Percentiles rank a stretch among this genome's conserved stretches.
Conservation (phyloP, 2,888 invertebrate genomes). For the Tridacna crocea region DNA sequence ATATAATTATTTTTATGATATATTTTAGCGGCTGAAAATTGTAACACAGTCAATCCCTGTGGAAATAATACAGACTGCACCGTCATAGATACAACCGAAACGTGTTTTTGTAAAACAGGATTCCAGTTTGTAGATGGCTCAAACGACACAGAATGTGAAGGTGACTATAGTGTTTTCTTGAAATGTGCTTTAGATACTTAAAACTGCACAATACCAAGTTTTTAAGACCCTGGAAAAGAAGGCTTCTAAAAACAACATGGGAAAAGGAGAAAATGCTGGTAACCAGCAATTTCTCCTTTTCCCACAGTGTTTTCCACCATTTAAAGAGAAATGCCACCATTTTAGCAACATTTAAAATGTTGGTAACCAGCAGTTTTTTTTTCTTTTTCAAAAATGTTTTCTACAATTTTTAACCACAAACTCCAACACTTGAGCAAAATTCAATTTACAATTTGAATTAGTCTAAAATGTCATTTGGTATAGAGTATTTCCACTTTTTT, state of each 20-base stretch:
- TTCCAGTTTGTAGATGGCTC: constrained; percentile 45
- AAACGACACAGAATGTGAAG: constrained; percentile 34
- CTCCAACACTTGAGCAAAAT: neutral
- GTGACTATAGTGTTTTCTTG: constrained; percentile 11
- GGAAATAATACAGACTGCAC: constrained; percentile 52
- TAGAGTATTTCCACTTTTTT: no score
- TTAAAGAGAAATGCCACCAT: no score
- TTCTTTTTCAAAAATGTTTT: neutral
- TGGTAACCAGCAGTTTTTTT: neutral
- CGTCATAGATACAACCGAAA: constrained; percentile 24
- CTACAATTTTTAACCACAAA: neutral
- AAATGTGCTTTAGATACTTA: neutral
- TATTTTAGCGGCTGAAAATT: constrained; percentile 37
- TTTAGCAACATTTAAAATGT: neutral
- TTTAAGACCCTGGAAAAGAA: neutral
- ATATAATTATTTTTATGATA: no score
- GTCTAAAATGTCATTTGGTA: no score
- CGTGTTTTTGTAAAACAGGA: constrained; percentile 56
- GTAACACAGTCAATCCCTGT: constrained; percentile 30
- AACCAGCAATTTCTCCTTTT: neutral
- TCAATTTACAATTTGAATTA: no score
- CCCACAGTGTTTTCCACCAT: no score
- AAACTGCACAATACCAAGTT: neutral
- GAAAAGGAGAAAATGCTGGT: neutral
- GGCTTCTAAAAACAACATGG: neutral